Evolutionary conservation across 2,797 vertebrate genomes (phyloP).

Genomic region (Mus spretus): DNA sequence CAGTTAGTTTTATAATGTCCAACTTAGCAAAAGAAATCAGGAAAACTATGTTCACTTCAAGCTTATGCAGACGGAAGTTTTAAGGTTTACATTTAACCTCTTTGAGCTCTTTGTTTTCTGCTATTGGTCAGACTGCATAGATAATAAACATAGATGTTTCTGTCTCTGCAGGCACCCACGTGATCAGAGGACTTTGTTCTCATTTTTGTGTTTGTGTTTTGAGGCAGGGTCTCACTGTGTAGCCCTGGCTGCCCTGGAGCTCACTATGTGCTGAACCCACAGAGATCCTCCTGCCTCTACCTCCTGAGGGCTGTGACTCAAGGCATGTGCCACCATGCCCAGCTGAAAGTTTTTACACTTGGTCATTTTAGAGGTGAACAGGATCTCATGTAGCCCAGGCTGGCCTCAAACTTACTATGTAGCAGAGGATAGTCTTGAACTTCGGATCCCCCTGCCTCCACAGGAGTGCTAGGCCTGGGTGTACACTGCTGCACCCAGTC

Average conservation of each 20-base stretch:
- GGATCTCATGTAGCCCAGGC: neutral
- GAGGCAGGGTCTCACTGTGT: neutral
- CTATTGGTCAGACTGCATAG: neutral
- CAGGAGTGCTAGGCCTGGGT: neutral
- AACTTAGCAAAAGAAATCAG: neutral
- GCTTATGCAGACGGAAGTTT: neutral
- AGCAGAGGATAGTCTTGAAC: neutral
- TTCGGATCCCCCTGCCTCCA: too few species aligned
- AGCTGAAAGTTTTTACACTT: neutral
- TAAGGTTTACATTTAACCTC: neutral
- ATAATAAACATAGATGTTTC: neutral
- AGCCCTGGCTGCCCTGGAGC: neutral
- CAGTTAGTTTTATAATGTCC: neutral
- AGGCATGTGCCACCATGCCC: too few species aligned
- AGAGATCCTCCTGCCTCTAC: neutral
- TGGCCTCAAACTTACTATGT: neutral
- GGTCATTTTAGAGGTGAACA: neutral
- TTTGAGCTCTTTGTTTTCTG: neutral
- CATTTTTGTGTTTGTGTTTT: too few species aligned
- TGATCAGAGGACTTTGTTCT: neutral
- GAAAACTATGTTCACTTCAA: neutral
- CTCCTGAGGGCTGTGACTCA: neutral
- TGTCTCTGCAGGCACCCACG: neutral
- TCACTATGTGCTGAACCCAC: neutral
- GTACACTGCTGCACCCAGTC: too few species aligned